Percentiles rank a stretch among this genome's conserved stretches.
phyloP scores from a whole-genome alignment of 2,113 vertebrate genomes.

The Anhinga rufa region DNA sequence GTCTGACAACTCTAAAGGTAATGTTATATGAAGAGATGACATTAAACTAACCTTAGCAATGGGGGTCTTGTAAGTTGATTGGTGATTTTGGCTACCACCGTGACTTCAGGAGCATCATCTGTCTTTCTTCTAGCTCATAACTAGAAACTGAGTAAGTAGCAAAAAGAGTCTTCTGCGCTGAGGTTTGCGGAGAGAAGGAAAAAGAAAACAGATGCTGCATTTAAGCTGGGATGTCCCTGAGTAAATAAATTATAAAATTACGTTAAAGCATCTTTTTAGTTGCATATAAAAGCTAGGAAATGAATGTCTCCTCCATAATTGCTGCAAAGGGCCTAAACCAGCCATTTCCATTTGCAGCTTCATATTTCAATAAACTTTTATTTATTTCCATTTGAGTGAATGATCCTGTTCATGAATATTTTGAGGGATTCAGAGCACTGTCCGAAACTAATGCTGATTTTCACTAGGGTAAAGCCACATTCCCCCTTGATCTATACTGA shows the following conservation, averaged over 20 bases:
- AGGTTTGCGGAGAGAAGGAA: background rate
- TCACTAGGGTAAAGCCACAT: background rate
- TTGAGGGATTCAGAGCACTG: background rate
- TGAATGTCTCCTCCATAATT: conserved; percentile 58
- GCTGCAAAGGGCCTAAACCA: conserved; percentile 49
- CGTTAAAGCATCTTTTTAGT: conserved; percentile 64
- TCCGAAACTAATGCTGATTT: background rate
- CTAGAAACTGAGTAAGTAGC: background rate
- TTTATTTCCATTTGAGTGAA: conserved; percentile 69
- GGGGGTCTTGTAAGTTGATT: background rate
- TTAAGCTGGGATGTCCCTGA: conserved; percentile 39
- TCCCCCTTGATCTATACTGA: background rate
- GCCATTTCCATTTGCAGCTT: conserved; percentile 64
- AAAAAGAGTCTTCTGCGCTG: background rate
- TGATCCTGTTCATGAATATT: conserved; percentile 34
- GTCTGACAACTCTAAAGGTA: background rate
- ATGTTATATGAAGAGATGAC: background rate
- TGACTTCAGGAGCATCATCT: background rate
- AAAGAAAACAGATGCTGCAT: conserved; percentile 32
- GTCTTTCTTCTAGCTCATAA: background rate
- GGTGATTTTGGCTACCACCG: background rate
- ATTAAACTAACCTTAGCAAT: background rate
- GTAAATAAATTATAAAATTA: conserved; percentile 70
- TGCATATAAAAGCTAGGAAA: conserved; percentile 66
- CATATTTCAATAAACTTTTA: conserved; percentile 73